Evolutionary conservation across 2,113 vertebrate species (phyloP).

Genomic region (Salvelinus sp.): DNA sequence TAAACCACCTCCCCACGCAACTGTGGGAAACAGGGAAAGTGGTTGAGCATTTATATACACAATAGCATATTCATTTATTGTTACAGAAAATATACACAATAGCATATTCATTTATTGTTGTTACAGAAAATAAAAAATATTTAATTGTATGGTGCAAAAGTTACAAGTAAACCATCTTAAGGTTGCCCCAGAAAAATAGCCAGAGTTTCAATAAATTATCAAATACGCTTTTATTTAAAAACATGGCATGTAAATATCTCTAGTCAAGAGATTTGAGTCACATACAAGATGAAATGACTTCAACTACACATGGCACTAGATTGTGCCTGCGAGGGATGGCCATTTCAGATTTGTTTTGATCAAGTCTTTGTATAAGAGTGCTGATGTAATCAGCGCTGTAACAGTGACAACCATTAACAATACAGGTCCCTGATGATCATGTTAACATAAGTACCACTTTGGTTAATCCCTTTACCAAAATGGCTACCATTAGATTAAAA

Average conservation of each 20-base stretch:
- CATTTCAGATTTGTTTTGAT: neutral
- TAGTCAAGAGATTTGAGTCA: neutral
- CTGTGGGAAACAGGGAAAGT: no score
- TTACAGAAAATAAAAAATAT: slow-evolving; percentile 13
- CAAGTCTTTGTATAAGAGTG: no score
- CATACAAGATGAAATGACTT: neutral
- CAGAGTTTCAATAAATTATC: slow-evolving; percentile 55
- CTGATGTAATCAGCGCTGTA: neutral
- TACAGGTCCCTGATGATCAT: neutral
- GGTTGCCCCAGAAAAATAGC: neutral
- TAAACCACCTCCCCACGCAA: no score
- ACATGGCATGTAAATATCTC: neutral
- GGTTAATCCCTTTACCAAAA: neutral
- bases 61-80: no score
- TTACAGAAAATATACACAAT: neutral
- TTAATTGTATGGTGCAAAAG: slow-evolving; percentile 37
- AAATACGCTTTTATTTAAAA: slow-evolving; percentile 39
- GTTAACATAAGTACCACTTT: neutral
- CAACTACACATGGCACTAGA: neutral
- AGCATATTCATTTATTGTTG: no score
- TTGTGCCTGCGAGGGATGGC: neutral
- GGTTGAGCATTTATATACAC: no score
- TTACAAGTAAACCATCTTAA: slow-evolving; percentile 21
- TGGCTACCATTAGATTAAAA: neutral
- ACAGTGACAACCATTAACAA: neutral